phyloP scores from a whole-genome alignment of 2,113 vertebrate species.

The Odontesthes bonariensis region DNA sequence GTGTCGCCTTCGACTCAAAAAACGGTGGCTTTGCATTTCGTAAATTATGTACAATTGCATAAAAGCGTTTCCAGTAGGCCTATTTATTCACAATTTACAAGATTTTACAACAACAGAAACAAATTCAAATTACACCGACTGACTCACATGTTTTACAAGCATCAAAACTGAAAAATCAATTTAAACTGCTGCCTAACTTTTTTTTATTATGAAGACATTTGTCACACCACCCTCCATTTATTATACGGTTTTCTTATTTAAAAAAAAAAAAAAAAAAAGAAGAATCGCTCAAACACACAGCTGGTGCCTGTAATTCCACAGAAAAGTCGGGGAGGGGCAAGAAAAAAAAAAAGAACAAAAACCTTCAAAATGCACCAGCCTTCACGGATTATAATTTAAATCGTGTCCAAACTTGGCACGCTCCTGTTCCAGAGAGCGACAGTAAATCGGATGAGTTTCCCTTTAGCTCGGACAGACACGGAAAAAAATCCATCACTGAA shows the following conservation, averaged over 20 bases:
- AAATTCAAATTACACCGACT: conserved; percentile 84
- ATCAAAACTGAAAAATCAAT: conserved; percentile 78
- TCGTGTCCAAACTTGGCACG: conserved; percentile 82
- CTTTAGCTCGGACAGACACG: conserved; percentile 74
- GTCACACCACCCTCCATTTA: conserved; percentile 40
- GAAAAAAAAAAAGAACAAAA: conserved; percentile 7
- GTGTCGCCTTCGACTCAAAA: conserved; percentile 71
- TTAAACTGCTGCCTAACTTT: conserved; percentile 79
- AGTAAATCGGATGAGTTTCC: conserved; percentile 48
- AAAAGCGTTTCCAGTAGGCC: conserved; percentile 80
- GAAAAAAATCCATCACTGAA: conserved; percentile 50
- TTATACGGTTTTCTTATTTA: conserved; percentile 42
- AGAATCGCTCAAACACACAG: conserved; percentile 40
- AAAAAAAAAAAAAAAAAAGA: background rate
- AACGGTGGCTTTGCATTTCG: conserved; percentile 77
- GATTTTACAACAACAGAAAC: conserved; percentile 87
- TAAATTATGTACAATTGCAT: conserved; percentile 90
- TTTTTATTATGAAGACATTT: conserved; percentile 42
- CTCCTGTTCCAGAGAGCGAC: conserved; percentile 66
- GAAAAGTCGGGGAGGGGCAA: conserved; percentile 50
- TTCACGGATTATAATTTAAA: conserved; percentile 68
- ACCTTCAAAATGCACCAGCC: conserved; percentile 64
- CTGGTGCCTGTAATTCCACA: conserved; percentile 61
- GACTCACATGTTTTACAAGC: conserved; percentile 88
- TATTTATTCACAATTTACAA: conserved; percentile 95